Conservation (phyloP, 2,113 vertebrate genomes). For the Diadophis punctatus region DNA sequence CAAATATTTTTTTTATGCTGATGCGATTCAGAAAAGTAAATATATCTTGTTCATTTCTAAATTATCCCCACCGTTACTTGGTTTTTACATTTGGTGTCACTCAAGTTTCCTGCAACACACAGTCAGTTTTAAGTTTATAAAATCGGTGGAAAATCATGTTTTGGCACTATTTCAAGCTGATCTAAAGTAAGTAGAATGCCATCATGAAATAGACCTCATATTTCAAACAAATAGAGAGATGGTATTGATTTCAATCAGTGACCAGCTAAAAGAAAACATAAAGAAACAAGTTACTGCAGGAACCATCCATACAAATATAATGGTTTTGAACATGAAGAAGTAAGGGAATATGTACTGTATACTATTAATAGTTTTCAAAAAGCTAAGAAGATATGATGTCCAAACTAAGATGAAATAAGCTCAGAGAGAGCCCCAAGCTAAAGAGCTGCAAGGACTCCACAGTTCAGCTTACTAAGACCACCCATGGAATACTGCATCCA, state of each 20-base stretch:
- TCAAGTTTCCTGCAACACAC: background rate
- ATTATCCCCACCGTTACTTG: background rate
- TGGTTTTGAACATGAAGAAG: background rate
- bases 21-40: background rate
- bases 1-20: background rate
- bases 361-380: background rate
- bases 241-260: background rate
- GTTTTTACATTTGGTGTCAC: background rate
- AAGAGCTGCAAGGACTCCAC: background rate
- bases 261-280: background rate
- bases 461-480: background rate
- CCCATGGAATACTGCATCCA: background rate
- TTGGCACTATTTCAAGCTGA: background rate
- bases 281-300: background rate
- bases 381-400: background rate
- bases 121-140: background rate
- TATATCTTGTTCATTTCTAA: background rate
- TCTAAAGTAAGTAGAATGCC: background rate
- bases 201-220: background rate
- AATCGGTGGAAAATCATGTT: background rate
- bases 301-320: background rate
- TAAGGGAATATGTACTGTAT: background rate
- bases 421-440: background rate
- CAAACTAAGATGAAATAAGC: background rate
- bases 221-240: background rate